phyloP scores from a whole-genome alignment of 1,140 invertebrate genomes.

The Rhizoglyphus robini region DNA sequence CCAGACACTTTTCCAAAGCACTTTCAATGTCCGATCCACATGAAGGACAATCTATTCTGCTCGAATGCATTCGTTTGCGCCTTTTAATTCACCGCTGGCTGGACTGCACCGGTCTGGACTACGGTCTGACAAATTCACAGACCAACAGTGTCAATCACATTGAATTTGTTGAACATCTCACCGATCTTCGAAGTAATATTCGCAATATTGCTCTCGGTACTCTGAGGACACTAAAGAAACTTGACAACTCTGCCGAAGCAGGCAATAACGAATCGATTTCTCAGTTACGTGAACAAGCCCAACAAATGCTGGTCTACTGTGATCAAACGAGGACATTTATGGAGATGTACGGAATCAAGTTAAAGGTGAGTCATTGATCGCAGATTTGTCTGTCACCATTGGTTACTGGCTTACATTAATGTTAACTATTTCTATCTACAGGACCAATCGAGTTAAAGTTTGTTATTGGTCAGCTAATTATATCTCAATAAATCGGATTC shows the following conservation, averaged over 20 bases:
- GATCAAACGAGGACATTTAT: slow-evolving; percentile 14
- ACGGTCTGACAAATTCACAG: not conserved
- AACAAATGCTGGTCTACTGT: slow-evolving; percentile 14
- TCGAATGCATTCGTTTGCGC: not conserved
- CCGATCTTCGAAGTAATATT: slow-evolving; percentile 4
- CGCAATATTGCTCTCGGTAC: not conserved
- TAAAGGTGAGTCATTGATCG: slow-evolving; percentile 11
- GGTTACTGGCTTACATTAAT: not conserved
- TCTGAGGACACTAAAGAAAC: slow-evolving; percentile 1
- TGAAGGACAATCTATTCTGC: not conserved
- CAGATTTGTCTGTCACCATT: not conserved
- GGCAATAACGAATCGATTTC: not conserved
- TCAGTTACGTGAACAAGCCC: not conserved
- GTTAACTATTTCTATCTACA: too few relatives aligned
- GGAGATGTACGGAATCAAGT: slow-evolving; percentile 10
- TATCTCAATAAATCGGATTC: too few relatives aligned
- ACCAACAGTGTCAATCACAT: not conserved
- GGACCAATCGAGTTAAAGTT: not conserved
- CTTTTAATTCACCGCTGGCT: slow-evolving; percentile 10
- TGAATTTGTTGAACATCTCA: not conserved
- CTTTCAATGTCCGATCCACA: not conserved
- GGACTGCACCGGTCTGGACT: slow-evolving; percentile 5
- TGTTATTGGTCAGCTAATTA: not conserved
- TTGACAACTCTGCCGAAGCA: slow-evolving; percentile 2
- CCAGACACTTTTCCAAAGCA: not conserved